Conservation (phyloP, 92 coral and sea anemone genomes). For the Palythoa grandiflora region DNA sequence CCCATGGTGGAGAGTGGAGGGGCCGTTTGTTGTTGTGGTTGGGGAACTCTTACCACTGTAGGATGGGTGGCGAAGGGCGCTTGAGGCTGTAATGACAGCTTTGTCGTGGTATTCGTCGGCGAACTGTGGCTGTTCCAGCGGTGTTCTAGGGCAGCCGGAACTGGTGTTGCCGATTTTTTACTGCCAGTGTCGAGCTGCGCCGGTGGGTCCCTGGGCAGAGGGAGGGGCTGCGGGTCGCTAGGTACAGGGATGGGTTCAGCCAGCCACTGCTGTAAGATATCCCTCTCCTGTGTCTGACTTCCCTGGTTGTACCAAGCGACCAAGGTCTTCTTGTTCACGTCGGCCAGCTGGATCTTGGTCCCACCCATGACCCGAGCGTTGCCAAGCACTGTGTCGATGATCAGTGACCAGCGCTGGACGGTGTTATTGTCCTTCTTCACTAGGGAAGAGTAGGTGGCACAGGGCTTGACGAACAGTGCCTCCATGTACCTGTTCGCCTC, state of each 20-base stretch:
- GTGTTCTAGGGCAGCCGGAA: not conserved
- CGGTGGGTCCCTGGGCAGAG: no score
- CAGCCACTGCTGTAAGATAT: not conserved
- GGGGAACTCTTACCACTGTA: no score
- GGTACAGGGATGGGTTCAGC: not conserved
- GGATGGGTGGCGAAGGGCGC: not conserved
- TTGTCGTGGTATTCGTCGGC: not conserved
- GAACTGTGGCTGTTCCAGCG: not conserved
- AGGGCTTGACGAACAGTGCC: constrained; percentile 43
- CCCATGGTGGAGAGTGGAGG: no score
- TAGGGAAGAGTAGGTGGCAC: constrained; percentile 58
- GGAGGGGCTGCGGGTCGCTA: no score
- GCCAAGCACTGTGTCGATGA: constrained; percentile 5
- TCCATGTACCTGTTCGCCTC: constrained; percentile 59
- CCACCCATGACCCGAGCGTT: not conserved
- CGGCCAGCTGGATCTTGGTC: no score
- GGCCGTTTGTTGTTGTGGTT: no score
- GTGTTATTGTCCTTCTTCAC: constrained; percentile 17
- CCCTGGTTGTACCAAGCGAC: no score
- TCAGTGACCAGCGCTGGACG: constrained; percentile 41
- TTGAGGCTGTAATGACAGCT: not conserved
- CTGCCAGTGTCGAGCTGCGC: no score
- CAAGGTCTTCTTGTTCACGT: no score
- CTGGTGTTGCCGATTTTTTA: not conserved
- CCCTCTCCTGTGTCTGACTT: no score